Conservation (phyloP, 1,140 invertebrate genomes). For the Drosophila sproati region DNA sequence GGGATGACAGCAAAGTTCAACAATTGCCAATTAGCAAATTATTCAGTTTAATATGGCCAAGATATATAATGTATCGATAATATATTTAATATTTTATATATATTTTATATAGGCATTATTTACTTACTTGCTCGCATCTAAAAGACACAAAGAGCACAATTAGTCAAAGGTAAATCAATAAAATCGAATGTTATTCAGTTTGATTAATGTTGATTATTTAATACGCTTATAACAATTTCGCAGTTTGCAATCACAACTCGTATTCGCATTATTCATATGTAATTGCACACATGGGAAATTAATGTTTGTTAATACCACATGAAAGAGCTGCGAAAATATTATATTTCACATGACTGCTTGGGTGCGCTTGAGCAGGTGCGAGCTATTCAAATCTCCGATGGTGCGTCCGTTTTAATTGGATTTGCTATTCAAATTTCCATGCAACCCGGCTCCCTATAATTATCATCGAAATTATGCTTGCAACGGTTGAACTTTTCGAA, state of each 20-base stretch:
- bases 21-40: neutral
- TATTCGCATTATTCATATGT: neutral
- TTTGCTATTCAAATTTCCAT: too few relatives aligned
- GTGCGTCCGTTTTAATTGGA: too few relatives aligned
- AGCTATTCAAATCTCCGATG: too few relatives aligned
- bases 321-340: constrained; percentile 13
- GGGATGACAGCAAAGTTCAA: neutral
- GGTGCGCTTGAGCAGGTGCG: too few relatives aligned
- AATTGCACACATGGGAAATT: neutral
- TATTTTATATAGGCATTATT: too few relatives aligned
- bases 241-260: neutral
- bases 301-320: neutral
- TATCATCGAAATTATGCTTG: constrained; percentile 1
- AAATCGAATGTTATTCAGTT: neutral
- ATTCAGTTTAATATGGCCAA: neutral
- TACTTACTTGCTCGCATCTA: too few relatives aligned
- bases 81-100: too few relatives aligned
- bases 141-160: too few relatives aligned
- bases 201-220: too few relatives aligned
- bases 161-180: neutral
- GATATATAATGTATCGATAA: too few relatives aligned
- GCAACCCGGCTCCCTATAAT: too few relatives aligned
- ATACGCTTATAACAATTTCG: too few relatives aligned
- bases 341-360: neutral
- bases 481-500: constrained; percentile 1